phyloP scores from a whole-genome alignment of 2,888 invertebrate genomes.

The Sarcophaga carnaria region DNA sequence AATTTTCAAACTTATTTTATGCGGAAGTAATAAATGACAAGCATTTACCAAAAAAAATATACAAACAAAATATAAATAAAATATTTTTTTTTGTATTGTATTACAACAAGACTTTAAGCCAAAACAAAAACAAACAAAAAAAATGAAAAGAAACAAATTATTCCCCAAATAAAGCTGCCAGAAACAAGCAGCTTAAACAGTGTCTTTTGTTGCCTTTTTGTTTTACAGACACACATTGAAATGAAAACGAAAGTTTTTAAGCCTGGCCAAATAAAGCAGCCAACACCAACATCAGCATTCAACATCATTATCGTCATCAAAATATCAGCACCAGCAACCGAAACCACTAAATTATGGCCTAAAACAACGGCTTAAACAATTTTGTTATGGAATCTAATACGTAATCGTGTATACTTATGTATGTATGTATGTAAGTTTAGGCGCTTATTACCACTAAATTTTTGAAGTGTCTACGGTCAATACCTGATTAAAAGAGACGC shows the following conservation, averaged over 20 bases:
- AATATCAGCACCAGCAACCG: constrained; percentile 7
- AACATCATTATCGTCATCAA: neutral
- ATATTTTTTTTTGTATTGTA: too few species aligned
- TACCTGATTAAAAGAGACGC: constrained; percentile 2
- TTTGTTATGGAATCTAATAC: neutral
- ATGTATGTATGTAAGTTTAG: constrained; percentile 37
- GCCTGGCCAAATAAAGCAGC: neutral
- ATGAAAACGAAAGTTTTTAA: constrained; percentile 63
- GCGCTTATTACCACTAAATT: constrained; percentile 60
- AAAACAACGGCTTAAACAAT: constrained; percentile 33
- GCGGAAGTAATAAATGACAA: constrained; percentile 67
- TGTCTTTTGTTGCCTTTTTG: constrained; percentile 2
- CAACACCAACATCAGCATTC: neutral
- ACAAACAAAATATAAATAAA: neutral
- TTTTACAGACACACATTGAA: constrained; percentile 42
- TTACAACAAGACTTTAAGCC: neutral
- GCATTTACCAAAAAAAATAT: constrained; percentile 45
- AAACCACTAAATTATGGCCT: constrained; percentile 11
- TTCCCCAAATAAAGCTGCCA: constrained; percentile 29
- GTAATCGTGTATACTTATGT: constrained; percentile 16
- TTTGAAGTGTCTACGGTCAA: constrained; percentile 49
- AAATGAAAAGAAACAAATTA: constrained; percentile 22
- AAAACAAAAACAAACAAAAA: constrained; percentile 37
- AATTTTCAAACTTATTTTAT: neutral
- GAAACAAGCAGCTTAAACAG: constrained; percentile 6